Evolutionary conservation across 2,797 vertebrate species (phyloP).

Genomic region (Craterocephalus amniculus): DNA sequence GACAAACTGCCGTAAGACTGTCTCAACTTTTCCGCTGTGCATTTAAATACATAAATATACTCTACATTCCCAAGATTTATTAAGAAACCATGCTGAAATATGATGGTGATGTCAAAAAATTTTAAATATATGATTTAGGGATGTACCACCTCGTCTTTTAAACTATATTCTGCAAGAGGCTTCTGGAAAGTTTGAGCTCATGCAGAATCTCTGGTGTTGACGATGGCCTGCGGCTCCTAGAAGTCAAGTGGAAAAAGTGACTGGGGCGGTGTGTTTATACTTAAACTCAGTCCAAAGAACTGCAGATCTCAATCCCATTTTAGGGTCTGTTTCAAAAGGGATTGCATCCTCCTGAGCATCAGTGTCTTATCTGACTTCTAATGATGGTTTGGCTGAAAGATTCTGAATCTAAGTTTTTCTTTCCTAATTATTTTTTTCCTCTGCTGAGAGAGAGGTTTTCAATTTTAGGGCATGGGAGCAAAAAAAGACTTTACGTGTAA

Average conservation of each 20-base stretch:
- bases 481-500: conserved; percentile 5
- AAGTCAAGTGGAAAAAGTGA: conserved; percentile 62
- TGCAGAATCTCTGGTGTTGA: conserved; percentile 20
- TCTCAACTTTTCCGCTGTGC: background rate
- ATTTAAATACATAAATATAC: too few species aligned
- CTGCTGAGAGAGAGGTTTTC: conserved; percentile 6
- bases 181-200: conserved; percentile 51
- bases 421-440: conserved; percentile 9
- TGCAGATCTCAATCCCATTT: conserved; percentile 38
- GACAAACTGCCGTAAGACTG: background rate
- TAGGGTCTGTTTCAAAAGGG: conserved; percentile 26
- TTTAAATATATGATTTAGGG: background rate
- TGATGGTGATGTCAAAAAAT: background rate
- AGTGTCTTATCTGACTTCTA: conserved; percentile 3
- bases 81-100: background rate
- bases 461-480: background rate
- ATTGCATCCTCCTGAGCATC: conserved; percentile 31
- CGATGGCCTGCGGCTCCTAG: conserved; percentile 33
- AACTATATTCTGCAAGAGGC: conserved; percentile 12
- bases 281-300: conserved; percentile 14
- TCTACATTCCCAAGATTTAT: background rate
- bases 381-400: conserved; percentile 12
- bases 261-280: conserved; percentile 23
- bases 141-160: conserved; percentile 17
- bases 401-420: conserved; percentile 12